A percentile compares a stretch with the other conserved stretches of the same genome.
These are phyloP conservation scores for Spondyliosoma cantharus DNA, from an alignment of 2,797 vertebrate species.

Conservation along the genomic window DNA sequence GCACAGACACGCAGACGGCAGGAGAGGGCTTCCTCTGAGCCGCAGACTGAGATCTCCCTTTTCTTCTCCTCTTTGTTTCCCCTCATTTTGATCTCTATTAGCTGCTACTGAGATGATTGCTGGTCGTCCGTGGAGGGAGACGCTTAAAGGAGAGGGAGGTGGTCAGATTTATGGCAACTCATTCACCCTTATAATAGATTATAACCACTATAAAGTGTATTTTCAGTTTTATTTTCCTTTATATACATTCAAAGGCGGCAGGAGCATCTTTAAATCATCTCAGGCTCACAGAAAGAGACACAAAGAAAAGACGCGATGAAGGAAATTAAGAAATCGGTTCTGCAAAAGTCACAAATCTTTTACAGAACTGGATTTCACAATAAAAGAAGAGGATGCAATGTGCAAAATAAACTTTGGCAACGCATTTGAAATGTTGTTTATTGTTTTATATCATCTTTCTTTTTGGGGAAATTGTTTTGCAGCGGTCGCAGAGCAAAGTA, in stretches of 20 bases:
- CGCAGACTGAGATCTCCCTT: slow-evolving; percentile 23
- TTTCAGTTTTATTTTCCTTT: background rate
- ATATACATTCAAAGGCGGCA: background rate
- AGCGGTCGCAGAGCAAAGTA: too few relatives aligned
- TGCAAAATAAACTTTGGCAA: too few relatives aligned
- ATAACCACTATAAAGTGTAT: background rate
- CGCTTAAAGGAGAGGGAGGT: background rate
- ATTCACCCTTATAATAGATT: background rate
- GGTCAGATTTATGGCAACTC: background rate
- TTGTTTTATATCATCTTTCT: too few relatives aligned
- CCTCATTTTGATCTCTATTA: slow-evolving; percentile 42
- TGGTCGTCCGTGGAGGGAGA: background rate
- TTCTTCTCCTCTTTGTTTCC: slow-evolving; percentile 32
- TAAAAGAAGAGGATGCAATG: too few relatives aligned
- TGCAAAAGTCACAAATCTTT: too few relatives aligned
- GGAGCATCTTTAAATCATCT: background rate
- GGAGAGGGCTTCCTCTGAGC: slow-evolving; percentile 59
- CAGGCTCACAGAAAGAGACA: background rate
- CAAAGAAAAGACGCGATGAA: background rate
- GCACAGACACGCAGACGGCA: slow-evolving; percentile 66
- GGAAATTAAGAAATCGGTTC: background rate
- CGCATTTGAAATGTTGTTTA: too few relatives aligned
- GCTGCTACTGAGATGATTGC: background rate
- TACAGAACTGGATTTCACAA: background rate
- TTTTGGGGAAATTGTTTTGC: too few relatives aligned